Evolutionary conservation across 2,888 invertebrate genomes (phyloP), one percentile per base, ranked within the genome.

Genomic region (Pomacea canaliculata): DNA sequence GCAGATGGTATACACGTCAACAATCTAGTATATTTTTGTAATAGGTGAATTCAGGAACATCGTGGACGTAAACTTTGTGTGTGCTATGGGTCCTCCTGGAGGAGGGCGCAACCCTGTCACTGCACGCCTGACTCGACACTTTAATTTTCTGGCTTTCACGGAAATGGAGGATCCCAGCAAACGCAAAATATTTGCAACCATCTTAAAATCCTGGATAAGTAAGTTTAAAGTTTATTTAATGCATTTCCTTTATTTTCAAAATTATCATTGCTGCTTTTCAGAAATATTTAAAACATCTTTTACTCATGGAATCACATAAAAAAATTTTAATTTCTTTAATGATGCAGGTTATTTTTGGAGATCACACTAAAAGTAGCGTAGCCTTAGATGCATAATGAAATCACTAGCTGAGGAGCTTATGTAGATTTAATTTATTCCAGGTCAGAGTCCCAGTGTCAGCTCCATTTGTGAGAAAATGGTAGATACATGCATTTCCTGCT

Each of bases 61-160:
- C 70, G 93, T 95, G 60, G 95, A 95, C 86, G 93, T 94, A 18
- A 94, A 93, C 84, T 93, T 95, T 76, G 93, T 94, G 68, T 93
- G 93, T 13, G 95, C 95, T 1, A 95, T 95, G 95, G 95, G 95
- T 0, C 95, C 95, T 0, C 95, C 95, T 0, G 95, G 95, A 8
- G 95, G 95, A 0, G 95, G 95, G 1, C 92, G 95, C 76, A 95
- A 95, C 91, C 94, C 95, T 1, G 93, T 95, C 78, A 95, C 95
- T n/a, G 92, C 93, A 83, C 92, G 95, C 48, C 92, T 95, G 46
- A 92, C 95, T 89, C 90, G 95, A 9, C 95, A 95, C 89, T 95
- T 95, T 91, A 95, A 95, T 90, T 94, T 94, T 87, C 89, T 95
- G 71, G 93, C 94, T n/a, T 95, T 95, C 91, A 94, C 94, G 0